These are phyloP conservation scores for Anoura caudifer DNA, from an alignment of 2,113 vertebrate species.

Conservation along the genomic window DNA sequence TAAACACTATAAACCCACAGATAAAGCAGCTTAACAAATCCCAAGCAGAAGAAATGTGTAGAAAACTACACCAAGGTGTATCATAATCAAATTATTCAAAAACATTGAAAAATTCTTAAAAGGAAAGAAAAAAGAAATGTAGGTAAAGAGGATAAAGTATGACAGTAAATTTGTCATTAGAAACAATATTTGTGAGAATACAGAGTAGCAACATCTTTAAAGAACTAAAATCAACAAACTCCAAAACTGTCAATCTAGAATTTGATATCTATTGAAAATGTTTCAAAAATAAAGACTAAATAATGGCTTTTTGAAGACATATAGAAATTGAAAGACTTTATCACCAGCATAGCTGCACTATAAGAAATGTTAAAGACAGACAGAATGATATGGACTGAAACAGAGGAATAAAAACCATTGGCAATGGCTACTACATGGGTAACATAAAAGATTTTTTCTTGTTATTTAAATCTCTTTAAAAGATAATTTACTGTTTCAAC, in stretches of 20 bases:
- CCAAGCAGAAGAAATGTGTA: not conserved
- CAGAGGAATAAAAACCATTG: not conserved
- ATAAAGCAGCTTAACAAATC: not conserved
- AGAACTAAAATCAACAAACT: not conserved
- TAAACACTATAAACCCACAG: not conserved
- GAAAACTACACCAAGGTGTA: not conserved
- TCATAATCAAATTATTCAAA: slow-evolving; percentile 10
- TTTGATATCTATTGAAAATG: not conserved
- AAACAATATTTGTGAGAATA: not conserved
- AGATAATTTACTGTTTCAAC: not conserved
- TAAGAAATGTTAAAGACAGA: not conserved
- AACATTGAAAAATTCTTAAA: not conserved
- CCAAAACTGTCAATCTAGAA: not conserved
- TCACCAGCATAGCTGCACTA: not conserved
- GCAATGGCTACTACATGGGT: not conserved
- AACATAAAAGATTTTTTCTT: not conserved
- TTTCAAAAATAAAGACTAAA: not conserved
- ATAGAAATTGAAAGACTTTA: not conserved
- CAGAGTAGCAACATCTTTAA: not conserved
- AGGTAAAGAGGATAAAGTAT: not conserved
- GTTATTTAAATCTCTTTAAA: not conserved
- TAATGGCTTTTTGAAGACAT: not conserved
- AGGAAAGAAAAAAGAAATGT: not conserved
- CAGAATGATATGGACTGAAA: not conserved
- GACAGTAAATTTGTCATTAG: not conserved